phyloP scores from a whole-genome alignment of 2,797 vertebrate species.

The Malacoraja senta region DNA sequence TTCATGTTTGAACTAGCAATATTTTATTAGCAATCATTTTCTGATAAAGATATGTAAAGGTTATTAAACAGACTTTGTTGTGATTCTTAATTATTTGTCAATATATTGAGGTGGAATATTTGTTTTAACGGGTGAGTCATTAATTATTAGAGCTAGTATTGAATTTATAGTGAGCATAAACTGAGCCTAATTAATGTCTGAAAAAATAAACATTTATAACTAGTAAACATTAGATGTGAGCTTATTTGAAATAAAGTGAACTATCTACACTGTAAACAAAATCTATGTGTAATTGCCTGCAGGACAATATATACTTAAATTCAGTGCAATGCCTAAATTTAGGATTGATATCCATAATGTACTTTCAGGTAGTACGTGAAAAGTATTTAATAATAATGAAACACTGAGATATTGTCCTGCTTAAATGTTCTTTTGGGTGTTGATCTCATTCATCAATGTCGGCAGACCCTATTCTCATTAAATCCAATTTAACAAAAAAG shows the following conservation, averaged over 20 bases:
- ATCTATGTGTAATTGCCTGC: slow-evolving; percentile 85
- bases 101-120: neutral
- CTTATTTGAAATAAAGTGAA: slow-evolving; percentile 68
- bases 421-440: slow-evolving; percentile 70
- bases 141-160: neutral
- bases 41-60: neutral
- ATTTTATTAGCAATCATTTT: neutral
- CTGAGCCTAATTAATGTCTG: neutral
- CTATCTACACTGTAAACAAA: slow-evolving; percentile 78
- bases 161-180: neutral
- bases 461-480: slow-evolving; percentile 81
- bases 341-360: slow-evolving; percentile 79
- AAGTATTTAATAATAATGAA: slow-evolving; percentile 77
- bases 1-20: neutral
- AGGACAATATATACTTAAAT: slow-evolving; percentile 98
- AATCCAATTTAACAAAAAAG: slow-evolving; percentile 78
- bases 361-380: slow-evolving; percentile 76
- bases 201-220: slow-evolving; percentile 61
- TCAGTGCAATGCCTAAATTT: slow-evolving; percentile 82
- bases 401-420: slow-evolving; percentile 81
- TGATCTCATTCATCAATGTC: slow-evolving; percentile 93
- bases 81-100: neutral
- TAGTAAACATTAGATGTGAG: slow-evolving; percentile 63
- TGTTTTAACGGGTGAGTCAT: neutral
- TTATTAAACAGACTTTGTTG: slow-evolving; percentile 10